Conservation (phyloP, 2,113 vertebrate genomes). For the Menura novaehollandiae region DNA sequence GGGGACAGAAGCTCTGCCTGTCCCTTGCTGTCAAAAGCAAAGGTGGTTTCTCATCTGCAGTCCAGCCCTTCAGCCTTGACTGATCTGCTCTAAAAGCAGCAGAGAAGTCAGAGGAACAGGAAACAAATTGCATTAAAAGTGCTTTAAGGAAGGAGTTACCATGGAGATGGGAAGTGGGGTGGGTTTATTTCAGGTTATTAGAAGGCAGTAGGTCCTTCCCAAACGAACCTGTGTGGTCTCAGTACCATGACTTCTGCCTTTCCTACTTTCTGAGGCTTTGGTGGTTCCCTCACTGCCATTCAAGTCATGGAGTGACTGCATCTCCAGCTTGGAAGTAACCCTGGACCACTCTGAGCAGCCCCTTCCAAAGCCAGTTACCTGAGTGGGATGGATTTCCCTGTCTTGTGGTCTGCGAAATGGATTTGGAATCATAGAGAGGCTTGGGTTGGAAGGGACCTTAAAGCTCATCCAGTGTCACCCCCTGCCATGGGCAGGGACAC, state of each 20-base stretch:
- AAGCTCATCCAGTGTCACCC: accelerated
- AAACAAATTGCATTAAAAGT: background rate
- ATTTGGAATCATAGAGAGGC: background rate
- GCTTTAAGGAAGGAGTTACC: background rate
- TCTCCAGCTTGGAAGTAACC: background rate
- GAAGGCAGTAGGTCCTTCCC: background rate
- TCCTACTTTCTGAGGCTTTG: background rate
- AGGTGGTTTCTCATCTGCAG: background rate
- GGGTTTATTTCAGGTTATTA: background rate
- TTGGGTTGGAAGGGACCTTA: background rate
- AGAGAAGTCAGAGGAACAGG: background rate
- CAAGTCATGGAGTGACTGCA: background rate
- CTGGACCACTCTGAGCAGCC: background rate
- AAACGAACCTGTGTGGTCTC: background rate
- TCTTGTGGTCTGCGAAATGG: background rate
- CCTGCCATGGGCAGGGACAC: background rate
- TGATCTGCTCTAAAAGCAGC: background rate
- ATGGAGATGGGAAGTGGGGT: background rate
- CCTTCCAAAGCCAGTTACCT: background rate
- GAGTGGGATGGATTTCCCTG: background rate
- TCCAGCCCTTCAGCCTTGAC: background rate
- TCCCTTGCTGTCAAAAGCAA: background rate
- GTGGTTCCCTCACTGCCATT: background rate
- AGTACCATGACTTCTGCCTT: background rate
- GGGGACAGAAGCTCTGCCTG: background rate